A percentile compares a stretch with the other conserved stretches of the same genome.
Conservation (phyloP, 2,888 invertebrate species). For the Acrocyrtus sp. region DNA sequence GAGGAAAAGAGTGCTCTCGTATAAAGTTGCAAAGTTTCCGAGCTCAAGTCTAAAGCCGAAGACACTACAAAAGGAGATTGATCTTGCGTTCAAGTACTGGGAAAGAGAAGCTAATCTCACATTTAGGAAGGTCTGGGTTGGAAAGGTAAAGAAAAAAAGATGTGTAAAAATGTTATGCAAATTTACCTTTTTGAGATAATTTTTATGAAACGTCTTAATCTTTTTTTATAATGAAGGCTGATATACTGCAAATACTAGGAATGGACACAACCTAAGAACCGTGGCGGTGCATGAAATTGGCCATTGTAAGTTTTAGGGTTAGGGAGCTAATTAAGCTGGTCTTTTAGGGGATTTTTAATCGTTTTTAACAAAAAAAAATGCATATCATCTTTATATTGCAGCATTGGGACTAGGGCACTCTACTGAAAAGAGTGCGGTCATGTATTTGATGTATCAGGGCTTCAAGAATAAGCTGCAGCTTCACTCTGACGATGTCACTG, state of each 20-base stretch:
- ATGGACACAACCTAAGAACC: conserved; percentile 67
- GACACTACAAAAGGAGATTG: conserved; percentile 56
- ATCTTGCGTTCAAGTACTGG: conserved; percentile 59
- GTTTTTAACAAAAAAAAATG: background rate
- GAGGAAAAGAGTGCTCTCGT: conserved; percentile 47
- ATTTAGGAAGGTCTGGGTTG: conserved; percentile 54
- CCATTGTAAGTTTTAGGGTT: conserved; percentile 69
- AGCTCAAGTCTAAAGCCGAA: conserved; percentile 47
- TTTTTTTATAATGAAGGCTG: conserved; percentile 63
- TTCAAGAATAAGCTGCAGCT: conserved; percentile 86
- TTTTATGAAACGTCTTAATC: conserved; percentile 1
- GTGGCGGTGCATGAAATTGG: conserved; percentile 70
- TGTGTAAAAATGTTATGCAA: too few species aligned
- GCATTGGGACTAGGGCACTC: conserved; percentile 66
- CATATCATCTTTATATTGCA: background rate
- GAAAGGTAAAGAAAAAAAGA: conserved; percentile 41
- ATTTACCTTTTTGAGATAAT: background rate
- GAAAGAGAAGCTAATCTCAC: conserved; percentile 56
- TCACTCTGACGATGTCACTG: conserved; percentile 86
- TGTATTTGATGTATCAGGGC: conserved; percentile 97
- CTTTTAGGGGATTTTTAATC: background rate
- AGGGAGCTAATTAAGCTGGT: too few species aligned
- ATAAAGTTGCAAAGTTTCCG: conserved; percentile 36
- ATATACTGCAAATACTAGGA: conserved; percentile 70
- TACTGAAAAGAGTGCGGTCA: conserved; percentile 69